phyloP scores from a whole-genome alignment of 1,140 invertebrate genomes.

The Euschistus heros region DNA sequence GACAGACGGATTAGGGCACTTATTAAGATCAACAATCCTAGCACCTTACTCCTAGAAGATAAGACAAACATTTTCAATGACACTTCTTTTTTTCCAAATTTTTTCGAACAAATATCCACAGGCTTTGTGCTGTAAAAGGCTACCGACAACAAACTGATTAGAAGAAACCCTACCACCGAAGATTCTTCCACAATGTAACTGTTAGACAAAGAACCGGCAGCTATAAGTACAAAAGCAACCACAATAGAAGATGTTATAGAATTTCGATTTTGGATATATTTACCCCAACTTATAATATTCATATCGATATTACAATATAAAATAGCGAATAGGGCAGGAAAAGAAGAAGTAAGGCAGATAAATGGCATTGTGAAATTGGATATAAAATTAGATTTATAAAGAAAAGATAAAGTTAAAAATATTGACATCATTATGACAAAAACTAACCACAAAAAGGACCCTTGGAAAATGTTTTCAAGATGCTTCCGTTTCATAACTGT shows the following conservation, averaged over 20 bases:
- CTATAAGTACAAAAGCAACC: constrained; percentile 47
- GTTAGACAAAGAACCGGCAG: constrained; percentile 71
- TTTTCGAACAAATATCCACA: constrained; percentile 25
- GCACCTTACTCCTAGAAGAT: constrained; percentile 33
- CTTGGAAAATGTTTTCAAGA: constrained; percentile 46
- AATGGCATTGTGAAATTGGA: constrained; percentile 48
- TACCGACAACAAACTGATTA: constrained; percentile 46
- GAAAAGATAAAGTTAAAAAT: constrained; percentile 35
- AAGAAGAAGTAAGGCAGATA: constrained; percentile 52
- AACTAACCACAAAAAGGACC: constrained; percentile 46
- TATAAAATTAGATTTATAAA: constrained; percentile 35
- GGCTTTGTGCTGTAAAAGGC: constrained; percentile 41
- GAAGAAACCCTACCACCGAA: constrained; percentile 53
- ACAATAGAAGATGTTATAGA: constrained; percentile 41
- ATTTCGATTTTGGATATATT: constrained; percentile 36
- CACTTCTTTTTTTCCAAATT: constrained; percentile 18
- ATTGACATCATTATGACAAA: constrained; percentile 39
- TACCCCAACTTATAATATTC: constrained; percentile 56
- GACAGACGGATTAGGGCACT: constrained; percentile 46
- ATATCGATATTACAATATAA: constrained; percentile 58
- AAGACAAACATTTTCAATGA: constrained; percentile 17
- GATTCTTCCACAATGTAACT: constrained; percentile 87
- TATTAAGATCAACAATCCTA: constrained; percentile 39
- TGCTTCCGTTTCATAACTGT: constrained; percentile 46
- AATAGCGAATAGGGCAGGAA: constrained; percentile 50